Conservation (phyloP, 30 jellyfish, hydroid and myxozoan genomes). For the Pelagia noctiluca region DNA sequence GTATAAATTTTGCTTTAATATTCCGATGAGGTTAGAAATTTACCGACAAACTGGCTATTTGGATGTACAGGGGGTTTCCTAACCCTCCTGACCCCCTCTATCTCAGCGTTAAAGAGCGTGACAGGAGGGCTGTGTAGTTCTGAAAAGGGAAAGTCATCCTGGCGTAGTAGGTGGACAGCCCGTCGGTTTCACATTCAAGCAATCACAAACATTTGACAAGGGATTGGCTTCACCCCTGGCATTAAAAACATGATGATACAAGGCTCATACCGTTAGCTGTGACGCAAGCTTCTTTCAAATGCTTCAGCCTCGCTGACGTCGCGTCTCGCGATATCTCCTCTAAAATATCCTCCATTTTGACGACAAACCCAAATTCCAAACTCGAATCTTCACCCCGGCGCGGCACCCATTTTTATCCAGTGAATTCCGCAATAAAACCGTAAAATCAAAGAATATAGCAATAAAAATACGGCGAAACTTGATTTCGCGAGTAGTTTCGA, state of each 20-base stretch:
- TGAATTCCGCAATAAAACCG: neutral
- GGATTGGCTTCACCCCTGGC: neutral
- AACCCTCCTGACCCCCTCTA: too few species aligned
- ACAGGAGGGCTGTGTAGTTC: too few species aligned
- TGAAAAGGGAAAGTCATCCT: too few species aligned
- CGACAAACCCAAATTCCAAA: too few species aligned
- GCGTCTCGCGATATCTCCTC: constrained; percentile 92
- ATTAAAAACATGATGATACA: neutral
- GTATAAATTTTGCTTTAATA: too few species aligned
- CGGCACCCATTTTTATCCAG: constrained; percentile 8
- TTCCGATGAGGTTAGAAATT: too few species aligned
- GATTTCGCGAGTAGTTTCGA: neutral
- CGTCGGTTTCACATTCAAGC: neutral
- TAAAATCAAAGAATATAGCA: neutral
- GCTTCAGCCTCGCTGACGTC: constrained; percentile 74
- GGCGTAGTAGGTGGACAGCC: too few species aligned
- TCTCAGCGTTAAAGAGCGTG: too few species aligned
- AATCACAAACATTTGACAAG: neutral
- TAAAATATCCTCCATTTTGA: constrained; percentile 83
- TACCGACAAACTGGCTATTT: too few species aligned
- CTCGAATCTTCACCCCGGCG: constrained; percentile 40
- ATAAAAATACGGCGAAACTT: neutral
- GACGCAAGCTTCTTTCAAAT: constrained; percentile 91
- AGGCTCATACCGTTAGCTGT: constrained; percentile 84
- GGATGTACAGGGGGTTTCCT: too few species aligned